Percentiles rank a stretch among this genome's conserved stretches.
Conservation (phyloP, 2,888 invertebrate species). For the Drosophila infuscata region DNA sequence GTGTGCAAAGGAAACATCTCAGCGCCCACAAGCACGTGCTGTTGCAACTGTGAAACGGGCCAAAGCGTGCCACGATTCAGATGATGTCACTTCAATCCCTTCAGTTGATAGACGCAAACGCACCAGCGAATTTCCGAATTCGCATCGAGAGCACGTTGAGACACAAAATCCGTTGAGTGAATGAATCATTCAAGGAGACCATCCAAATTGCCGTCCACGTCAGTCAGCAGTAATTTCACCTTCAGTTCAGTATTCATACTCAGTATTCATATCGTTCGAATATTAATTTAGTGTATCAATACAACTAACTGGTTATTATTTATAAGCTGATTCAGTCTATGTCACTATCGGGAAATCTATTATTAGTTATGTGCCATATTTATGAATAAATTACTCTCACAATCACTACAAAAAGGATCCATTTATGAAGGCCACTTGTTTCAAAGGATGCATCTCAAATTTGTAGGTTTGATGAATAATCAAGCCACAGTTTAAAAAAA, state of each 20-base stretch:
- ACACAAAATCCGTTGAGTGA: neutral
- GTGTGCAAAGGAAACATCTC: constrained; percentile 13
- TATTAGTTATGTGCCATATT: neutral
- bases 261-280: neutral
- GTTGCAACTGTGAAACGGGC: constrained; percentile 13
- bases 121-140: neutral
- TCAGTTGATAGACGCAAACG: constrained; percentile 25
- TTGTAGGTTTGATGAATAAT: neutral
- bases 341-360: neutral
- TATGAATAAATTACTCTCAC: neutral
- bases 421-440: neutral
- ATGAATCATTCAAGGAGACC: neutral
- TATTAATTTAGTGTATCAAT: neutral
- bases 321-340: neutral
- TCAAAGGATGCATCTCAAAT: neutral
- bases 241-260: neutral
- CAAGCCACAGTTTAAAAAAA: neutral
- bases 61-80: constrained; percentile 30
- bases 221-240: neutral
- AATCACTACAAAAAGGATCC: neutral
- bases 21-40: constrained; percentile 12
- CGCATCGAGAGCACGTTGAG: neutral
- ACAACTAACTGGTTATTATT: neutral
- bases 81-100: constrained; percentile 18
- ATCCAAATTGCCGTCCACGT: neutral